These are phyloP conservation scores for Papilio gigon DNA, from an alignment of 2,888 invertebrate genomes.

Conservation along the genomic window DNA sequence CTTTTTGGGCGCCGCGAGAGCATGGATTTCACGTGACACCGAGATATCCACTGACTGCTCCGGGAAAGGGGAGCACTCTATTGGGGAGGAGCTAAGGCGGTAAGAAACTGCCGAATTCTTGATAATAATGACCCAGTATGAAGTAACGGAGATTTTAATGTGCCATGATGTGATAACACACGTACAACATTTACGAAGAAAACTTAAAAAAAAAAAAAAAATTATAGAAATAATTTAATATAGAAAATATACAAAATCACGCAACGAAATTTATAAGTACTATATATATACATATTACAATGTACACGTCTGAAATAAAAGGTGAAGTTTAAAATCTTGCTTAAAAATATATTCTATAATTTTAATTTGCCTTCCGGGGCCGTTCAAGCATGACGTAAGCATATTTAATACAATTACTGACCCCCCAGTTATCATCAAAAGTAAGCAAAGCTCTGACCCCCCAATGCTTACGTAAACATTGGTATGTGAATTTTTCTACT, in stretches of 20 bases:
- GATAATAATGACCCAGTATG: conserved; percentile 51
- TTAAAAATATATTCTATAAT: not conserved
- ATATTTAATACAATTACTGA: too few relatives aligned
- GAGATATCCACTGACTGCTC: too few relatives aligned
- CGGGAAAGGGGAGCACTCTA: too few relatives aligned
- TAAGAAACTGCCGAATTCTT: not conserved
- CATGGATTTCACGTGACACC: too few relatives aligned
- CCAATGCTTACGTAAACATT: too few relatives aligned
- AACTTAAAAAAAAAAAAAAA: conserved; percentile 39
- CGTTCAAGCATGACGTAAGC: too few relatives aligned
- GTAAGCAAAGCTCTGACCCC: too few relatives aligned
- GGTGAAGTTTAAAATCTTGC: not conserved
- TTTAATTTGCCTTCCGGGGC: not conserved
- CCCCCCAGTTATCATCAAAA: too few relatives aligned
- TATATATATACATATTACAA: conserved; percentile 28
- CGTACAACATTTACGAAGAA: conserved; percentile 47
- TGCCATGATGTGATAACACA: conserved; percentile 68
- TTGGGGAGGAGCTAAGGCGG: too few relatives aligned
- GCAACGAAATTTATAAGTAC: conserved; percentile 37
- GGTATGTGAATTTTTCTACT: too few relatives aligned
- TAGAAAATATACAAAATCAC: conserved; percentile 1
- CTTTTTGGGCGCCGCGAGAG: too few relatives aligned
- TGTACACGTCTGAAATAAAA: conserved; percentile 1
- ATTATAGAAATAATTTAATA: conserved; percentile 33
- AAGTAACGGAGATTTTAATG: conserved; percentile 67